These are phyloP conservation scores for Psittacula echo DNA, from an alignment of 2,797 vertebrate species.

Conservation along the genomic window DNA sequence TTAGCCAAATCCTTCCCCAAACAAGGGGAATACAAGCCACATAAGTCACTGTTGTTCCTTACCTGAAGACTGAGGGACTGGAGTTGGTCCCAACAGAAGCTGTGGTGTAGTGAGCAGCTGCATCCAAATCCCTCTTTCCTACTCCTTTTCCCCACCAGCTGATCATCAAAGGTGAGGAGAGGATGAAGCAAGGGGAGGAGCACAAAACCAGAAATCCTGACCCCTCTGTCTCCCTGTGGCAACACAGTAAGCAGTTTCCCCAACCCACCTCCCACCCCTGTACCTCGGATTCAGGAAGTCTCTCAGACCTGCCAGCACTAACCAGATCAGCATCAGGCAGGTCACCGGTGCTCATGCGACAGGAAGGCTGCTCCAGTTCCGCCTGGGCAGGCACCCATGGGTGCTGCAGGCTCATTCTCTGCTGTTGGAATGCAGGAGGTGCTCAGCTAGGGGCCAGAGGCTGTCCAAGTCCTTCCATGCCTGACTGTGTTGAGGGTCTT, in stretches of 20 bases:
- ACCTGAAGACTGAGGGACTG: not conserved
- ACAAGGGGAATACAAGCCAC: not conserved
- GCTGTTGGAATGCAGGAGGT: not conserved
- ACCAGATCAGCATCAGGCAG: conserved; percentile 3
- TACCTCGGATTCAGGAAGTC: not conserved
- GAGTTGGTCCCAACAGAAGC: not conserved
- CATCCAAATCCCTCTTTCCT: not conserved
- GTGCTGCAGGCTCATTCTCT: conserved; percentile 54
- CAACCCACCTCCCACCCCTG: not conserved
- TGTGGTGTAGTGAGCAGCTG: not conserved
- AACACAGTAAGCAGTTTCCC: not conserved
- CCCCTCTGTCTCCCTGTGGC: not conserved
- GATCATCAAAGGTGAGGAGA: not conserved
- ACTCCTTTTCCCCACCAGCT: not conserved
- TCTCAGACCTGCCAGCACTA: conserved; percentile 30
- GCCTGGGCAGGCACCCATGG: not conserved
- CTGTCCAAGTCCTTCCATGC: not conserved
- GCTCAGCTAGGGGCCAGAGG: not conserved
- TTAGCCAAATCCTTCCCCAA: not conserved
- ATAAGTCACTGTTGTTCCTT: not conserved
- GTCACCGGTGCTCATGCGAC: not conserved
- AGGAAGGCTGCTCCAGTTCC: not conserved
- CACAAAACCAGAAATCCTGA: not conserved
- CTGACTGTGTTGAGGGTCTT: not conserved
- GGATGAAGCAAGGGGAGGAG: not conserved